Evolutionary conservation across 2,113 vertebrate species (phyloP).

Genomic region (Fregata magnificens): DNA sequence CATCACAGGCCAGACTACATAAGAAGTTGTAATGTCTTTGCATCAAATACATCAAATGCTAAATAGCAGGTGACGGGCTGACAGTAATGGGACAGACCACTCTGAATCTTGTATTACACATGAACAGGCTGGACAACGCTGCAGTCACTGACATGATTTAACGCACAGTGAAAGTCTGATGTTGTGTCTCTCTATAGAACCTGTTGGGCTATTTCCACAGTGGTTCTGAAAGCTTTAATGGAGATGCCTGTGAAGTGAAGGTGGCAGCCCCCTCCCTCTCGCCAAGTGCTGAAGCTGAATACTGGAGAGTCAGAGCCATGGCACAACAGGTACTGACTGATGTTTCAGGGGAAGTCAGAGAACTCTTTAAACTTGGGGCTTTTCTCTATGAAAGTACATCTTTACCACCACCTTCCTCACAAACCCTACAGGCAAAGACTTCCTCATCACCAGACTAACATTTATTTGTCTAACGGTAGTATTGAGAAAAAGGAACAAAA

Average conservation of each 20-base stretch:
- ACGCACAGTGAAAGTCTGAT: not conserved
- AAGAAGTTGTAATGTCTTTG: not conserved
- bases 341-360: not conserved
- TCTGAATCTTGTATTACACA: not conserved
- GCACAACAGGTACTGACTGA: constrained; percentile 88
- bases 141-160: not conserved
- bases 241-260: constrained; percentile 97
- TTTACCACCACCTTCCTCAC: not conserved
- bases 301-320: constrained; percentile 97
- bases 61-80: not conserved
- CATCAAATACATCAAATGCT: not conserved
- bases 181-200: constrained; percentile 78
- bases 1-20: not conserved
- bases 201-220: constrained; percentile 94
- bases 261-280: constrained; percentile 92
- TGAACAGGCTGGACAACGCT: not conserved
- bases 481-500: not conserved
- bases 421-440: not conserved
- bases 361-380: not conserved
- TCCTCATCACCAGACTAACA: not conserved
- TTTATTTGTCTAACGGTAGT: not conserved
- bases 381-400: not conserved
- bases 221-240: constrained; percentile 89
- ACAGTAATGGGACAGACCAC: not conserved
- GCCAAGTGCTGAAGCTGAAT: constrained; percentile 91